These are phyloP conservation scores for Troides helena DNA, from an alignment of 2,888 invertebrate genomes.

Conservation along the genomic window DNA sequence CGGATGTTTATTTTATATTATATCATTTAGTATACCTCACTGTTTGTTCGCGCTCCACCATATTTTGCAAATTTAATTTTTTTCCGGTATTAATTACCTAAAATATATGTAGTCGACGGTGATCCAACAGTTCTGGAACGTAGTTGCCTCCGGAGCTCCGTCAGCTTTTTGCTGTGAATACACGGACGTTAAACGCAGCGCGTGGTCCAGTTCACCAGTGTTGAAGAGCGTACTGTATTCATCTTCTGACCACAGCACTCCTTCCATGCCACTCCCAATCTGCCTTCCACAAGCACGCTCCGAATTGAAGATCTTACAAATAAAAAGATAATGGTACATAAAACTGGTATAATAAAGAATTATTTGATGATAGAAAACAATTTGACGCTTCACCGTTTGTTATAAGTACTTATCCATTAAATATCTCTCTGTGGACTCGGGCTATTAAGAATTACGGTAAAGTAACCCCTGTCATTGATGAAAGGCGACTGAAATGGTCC, in stretches of 20 bases:
- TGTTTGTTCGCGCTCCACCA: neutral
- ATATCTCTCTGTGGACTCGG: no score
- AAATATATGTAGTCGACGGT: constrained; percentile 97
- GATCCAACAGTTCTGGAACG: constrained; percentile 87
- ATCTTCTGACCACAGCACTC: neutral
- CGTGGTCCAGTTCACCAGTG: constrained; percentile 83
- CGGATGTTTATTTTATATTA: no score
- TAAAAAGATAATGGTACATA: constrained; percentile 2
- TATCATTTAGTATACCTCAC: neutral
- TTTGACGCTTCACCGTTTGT: no score
- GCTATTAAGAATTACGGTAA: no score
- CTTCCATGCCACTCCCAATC: neutral
- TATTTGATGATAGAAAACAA: no score
- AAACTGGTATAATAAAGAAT: no score
- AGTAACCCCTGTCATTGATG: no score
- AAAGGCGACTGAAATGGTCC: no score
- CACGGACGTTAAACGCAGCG: constrained; percentile 84
- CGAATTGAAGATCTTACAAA: constrained; percentile 55
- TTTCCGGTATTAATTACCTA: constrained; percentile 64
- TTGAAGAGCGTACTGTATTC: constrained; percentile 71
- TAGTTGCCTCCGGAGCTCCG: constrained; percentile 83
- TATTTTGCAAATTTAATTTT: neutral
- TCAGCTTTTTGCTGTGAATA: constrained; percentile 79
- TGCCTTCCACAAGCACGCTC: constrained; percentile 39
- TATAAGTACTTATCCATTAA: no score